Evolutionary conservation across 2,888 invertebrate species (phyloP).

Genomic region (Rugalucina vietnamica): DNA sequence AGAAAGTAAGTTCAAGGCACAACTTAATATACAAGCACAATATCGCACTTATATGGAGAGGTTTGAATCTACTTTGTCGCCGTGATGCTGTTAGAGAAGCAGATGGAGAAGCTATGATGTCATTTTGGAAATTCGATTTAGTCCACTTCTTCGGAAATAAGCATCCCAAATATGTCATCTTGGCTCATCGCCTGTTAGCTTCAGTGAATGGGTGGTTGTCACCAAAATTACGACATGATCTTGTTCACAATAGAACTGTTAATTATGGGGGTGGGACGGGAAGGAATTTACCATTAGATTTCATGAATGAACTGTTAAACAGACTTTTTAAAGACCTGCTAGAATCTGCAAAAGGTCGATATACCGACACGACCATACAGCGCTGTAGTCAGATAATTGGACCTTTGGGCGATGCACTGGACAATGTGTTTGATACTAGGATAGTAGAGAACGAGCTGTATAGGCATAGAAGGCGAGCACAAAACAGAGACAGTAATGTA

Average conservation of each 20-base stretch:
- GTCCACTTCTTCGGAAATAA: constrained; percentile 44
- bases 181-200: constrained; percentile 47
- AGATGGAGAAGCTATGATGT: constrained; percentile 62
- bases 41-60: constrained; percentile 46
- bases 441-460: constrained; percentile 34
- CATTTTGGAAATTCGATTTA: constrained; percentile 50
- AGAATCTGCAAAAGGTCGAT: constrained; percentile 30
- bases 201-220: constrained; percentile 52
- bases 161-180: constrained; percentile 52
- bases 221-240: constrained; percentile 33
- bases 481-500: constrained; percentile 35
- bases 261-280: constrained; percentile 60
- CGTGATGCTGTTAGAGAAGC: constrained; percentile 63
- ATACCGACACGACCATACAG: constrained; percentile 32
- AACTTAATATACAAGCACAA: constrained; percentile 37
- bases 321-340: constrained; percentile 49
- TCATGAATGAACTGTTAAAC: constrained; percentile 61
- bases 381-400: constrained; percentile 23
- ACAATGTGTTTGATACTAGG: constrained; percentile 30
- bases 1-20: not conserved
- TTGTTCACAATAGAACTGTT: constrained; percentile 49
- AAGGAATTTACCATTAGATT: constrained; percentile 55
- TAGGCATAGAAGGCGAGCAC: constrained; percentile 21
- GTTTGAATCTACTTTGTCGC: constrained; percentile 55
- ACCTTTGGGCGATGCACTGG: constrained; percentile 36